Evolutionary conservation across 2,113 vertebrate species (phyloP), one percentile per base, ranked within the genome.

Genomic region (Petaurus breviceps): DNA sequence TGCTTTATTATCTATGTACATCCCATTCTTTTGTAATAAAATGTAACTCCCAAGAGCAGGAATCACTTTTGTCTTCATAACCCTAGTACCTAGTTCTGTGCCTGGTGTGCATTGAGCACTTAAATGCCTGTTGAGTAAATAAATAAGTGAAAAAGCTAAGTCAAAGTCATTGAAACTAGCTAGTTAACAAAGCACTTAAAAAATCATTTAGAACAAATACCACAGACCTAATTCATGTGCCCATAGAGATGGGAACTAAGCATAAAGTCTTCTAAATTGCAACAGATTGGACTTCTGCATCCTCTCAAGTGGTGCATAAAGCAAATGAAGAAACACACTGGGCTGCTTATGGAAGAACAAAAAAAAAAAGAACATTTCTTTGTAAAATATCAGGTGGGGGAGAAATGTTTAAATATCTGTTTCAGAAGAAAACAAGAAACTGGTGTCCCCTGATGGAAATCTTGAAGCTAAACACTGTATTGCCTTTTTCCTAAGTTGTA

Each of bases 141-240:
- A 49, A 49, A 49, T 2, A 43, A 84, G 5, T 84, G 61, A 96
- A 50, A 25, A 50, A 57, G 90, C 55, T 55, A 50, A 50, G 93
- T 96, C 90, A 92, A 95, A 97, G 52, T 94, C 96, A 94, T 23
- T 95, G 95, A 95, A 95, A 52, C 51, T 51, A 93, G 92, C 93
- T 93, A 96, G 77, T 55, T 96, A 96, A 97, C 0, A 53, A 95
- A 92, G 93, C 93, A 49, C 51, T 77, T 97, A 95, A 55, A 91
- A 95, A 95, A 95, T 91, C 49, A 92, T 50, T 96, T 94, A 93
- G 92, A 97, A 95, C 14, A 91, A 31, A 16, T 68, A 89, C 28
- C 3, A 89, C 93, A 77, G 92, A n/a, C 25, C 37, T 46, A 95
- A 8, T 95, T 94, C 77, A 94, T 94, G 91, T 84, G 53, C 49